These are phyloP conservation scores for Osmerus mordax DNA, from an alignment of 2,113 vertebrate species.

Conservation along the genomic window DNA sequence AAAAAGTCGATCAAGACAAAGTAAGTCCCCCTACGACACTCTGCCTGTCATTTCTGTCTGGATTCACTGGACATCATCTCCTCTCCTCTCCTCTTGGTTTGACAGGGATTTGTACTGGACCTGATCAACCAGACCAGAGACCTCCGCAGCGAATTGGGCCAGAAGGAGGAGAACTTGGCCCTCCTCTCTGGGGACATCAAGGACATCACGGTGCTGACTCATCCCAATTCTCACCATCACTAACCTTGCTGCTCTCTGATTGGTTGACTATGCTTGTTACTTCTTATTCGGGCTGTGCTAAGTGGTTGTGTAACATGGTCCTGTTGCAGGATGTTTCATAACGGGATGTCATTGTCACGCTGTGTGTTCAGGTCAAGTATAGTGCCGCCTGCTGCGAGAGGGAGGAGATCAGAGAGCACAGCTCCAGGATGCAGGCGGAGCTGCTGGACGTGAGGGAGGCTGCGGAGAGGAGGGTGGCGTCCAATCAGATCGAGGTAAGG, in stretches of 20 bases:
- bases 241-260: neutral
- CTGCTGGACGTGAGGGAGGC: constrained; percentile 78
- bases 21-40: constrained; percentile 56
- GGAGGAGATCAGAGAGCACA: constrained; percentile 71
- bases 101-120: constrained; percentile 82
- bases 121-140: constrained; percentile 89
- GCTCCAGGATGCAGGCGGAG: constrained; percentile 71
- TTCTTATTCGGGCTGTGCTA: too few species aligned
- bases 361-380: constrained; percentile 76
- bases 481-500: constrained; percentile 85
- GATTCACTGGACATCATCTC: too few species aligned
- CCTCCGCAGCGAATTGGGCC: constrained; percentile 75
- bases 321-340: neutral
- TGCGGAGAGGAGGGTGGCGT: constrained; percentile 72
- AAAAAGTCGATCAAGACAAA: constrained; percentile 82
- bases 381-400: constrained; percentile 71
- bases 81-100: neutral
- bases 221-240: neutral
- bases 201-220: constrained; percentile 78
- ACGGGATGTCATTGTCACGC: neutral
- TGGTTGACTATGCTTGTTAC: too few species aligned
- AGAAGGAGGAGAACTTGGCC: constrained; percentile 78
- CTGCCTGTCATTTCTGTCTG: too few species aligned
- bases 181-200: constrained; percentile 79
- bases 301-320: neutral